These are phyloP conservation scores for Lasioglossum malachurum DNA, from an alignment of 2,888 invertebrate genomes.

Conservation along the genomic window DNA sequence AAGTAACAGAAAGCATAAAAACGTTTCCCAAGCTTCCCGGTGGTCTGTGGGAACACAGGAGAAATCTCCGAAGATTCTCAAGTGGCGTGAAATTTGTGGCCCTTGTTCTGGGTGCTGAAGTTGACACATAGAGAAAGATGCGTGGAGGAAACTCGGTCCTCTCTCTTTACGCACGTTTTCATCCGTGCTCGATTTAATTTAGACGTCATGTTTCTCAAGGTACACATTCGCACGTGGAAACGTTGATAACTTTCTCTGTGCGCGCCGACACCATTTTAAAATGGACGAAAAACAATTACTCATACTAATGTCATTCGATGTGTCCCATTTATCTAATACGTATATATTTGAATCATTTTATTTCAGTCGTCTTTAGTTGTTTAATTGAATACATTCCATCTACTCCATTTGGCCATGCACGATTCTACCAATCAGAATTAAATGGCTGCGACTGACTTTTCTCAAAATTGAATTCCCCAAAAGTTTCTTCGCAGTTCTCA, in stretches of 20 bases:
- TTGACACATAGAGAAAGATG: neutral
- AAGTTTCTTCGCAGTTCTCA: neutral
- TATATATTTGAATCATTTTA: neutral
- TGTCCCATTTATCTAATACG: neutral
- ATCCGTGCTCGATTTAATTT: neutral
- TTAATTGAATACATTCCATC: neutral
- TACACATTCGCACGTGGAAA: neutral
- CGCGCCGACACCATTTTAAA: neutral
- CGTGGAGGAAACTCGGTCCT: neutral
- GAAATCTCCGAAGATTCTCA: constrained; percentile 9
- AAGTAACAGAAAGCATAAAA: constrained; percentile 7
- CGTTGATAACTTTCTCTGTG: neutral
- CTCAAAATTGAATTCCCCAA: neutral
- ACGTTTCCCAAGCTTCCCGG: constrained; percentile 1
- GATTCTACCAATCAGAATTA: neutral
- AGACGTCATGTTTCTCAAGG: neutral
- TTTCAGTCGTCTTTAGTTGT: neutral
- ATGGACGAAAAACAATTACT: neutral
- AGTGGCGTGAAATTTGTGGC: constrained; percentile 8
- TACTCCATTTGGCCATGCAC: neutral
- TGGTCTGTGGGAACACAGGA: neutral
- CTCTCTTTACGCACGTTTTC: neutral
- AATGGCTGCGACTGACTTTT: neutral
- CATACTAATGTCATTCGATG: neutral
- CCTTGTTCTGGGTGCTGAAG: neutral